Conservation (phyloP, 2,797 vertebrate species). For the Phalanger gymnotis region DNA sequence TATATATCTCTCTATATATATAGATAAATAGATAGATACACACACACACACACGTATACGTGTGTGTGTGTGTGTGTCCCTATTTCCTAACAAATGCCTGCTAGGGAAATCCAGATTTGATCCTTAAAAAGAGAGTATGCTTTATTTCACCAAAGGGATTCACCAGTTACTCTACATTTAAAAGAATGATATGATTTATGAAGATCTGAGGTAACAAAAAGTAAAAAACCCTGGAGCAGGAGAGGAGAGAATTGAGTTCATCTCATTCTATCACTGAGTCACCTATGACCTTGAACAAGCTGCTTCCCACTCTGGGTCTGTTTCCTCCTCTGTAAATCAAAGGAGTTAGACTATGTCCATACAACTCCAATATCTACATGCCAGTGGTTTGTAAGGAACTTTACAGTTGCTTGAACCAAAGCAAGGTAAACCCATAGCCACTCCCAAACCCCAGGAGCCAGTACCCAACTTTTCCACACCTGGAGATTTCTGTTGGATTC, state of each 20-base stretch:
- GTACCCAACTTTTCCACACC: neutral
- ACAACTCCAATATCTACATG: neutral
- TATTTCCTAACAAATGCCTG: neutral
- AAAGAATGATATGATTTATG: neutral
- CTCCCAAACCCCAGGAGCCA: neutral
- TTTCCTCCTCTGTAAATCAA: neutral
- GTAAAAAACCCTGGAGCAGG: neutral
- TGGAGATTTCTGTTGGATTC: neutral
- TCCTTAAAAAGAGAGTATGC: neutral
- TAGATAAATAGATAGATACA: too few relatives aligned
- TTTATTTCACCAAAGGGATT: neutral
- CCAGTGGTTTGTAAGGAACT: neutral
- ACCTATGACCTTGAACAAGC: neutral
- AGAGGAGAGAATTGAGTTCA: neutral
- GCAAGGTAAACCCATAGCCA: neutral
- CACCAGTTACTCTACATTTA: neutral
- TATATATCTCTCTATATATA: neutral
- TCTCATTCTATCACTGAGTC: neutral
- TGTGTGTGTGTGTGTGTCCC: neutral
- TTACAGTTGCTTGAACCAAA: neutral
- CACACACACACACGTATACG: too few relatives aligned
- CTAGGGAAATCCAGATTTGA: neutral
- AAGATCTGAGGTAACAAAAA: neutral
- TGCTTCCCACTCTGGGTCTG: neutral
- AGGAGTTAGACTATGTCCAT: neutral